Percentiles rank a stretch among this genome's conserved stretches.
Conservation (phyloP, 1,140 invertebrate species). For the Octopus sinensis region DNA sequence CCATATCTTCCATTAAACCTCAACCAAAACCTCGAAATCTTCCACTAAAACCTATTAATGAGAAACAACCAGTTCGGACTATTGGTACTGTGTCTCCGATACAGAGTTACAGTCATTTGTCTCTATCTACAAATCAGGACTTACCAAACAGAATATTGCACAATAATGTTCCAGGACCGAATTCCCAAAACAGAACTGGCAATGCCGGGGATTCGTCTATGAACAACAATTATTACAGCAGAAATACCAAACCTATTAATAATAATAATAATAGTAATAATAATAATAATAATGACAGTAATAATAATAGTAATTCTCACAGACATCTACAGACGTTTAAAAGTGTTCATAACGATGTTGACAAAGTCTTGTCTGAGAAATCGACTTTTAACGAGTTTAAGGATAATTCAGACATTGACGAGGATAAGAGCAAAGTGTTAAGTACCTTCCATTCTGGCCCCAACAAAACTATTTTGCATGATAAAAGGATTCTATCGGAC, state of each 20-base stretch:
- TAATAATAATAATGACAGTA: background rate
- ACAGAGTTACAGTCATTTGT: background rate
- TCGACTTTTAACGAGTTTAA: conserved; percentile 16
- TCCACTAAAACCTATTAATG: background rate
- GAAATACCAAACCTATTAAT: background rate
- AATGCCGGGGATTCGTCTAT: background rate
- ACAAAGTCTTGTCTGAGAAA: conserved; percentile 9
- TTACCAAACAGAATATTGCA: background rate
- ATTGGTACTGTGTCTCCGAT: background rate
- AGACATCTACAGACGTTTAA: background rate
- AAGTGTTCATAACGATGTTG: background rate
- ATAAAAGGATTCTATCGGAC: conserved; percentile 54
- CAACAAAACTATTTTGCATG: background rate
- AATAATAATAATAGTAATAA: background rate
- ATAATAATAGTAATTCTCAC: background rate
- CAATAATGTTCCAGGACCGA: background rate
- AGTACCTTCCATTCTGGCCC: conserved; percentile 1
- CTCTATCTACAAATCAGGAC: background rate
- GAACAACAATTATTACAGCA: no score
- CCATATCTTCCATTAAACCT: background rate
- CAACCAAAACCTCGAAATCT: background rate
- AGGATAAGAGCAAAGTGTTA: conserved; percentile 14
- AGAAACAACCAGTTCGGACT: background rate
- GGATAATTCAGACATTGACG: conserved; percentile 5
- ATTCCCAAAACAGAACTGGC: background rate